These are phyloP conservation scores for Aplocera efformata DNA, from an alignment of 2,888 invertebrate species.

Conservation along the genomic window DNA sequence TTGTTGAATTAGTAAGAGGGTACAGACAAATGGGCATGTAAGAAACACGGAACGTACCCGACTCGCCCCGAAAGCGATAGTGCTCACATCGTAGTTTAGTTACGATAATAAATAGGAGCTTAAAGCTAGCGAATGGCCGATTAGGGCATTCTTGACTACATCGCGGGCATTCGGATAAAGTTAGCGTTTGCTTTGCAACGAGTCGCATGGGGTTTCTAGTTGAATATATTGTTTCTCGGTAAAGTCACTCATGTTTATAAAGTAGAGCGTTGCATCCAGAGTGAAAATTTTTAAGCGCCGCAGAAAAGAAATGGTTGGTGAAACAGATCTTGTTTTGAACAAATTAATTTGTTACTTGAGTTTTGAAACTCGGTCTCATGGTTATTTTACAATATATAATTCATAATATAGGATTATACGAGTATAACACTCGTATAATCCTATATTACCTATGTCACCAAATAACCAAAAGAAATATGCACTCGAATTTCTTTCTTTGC, in stretches of 20 bases:
- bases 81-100: constrained; percentile 52
- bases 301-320: no score
- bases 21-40: constrained; percentile 61
- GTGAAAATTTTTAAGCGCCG: no score
- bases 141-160: constrained; percentile 71
- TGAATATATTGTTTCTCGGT: constrained; percentile 51
- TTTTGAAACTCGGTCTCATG: no score
- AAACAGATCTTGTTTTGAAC: no score
- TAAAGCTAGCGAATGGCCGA: constrained; percentile 68
- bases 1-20: constrained; percentile 72
- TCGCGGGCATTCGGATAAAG: constrained; percentile 70
- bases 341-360: no score
- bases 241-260: constrained; percentile 47
- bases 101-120: constrained; percentile 71
- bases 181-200: constrained; percentile 65
- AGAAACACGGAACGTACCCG: constrained; percentile 60
- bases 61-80: constrained; percentile 65
- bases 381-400: no score
- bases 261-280: neutral
- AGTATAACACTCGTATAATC: no score
- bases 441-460: no score
- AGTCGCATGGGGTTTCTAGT: constrained; percentile 59
- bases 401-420: no score
- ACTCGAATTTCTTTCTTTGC: no score
- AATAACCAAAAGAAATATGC: no score